Evolutionary conservation across 1,140 invertebrate species (phyloP), one percentile per base, ranked within the genome.

Genomic region (Notospermus geniculatus): DNA sequence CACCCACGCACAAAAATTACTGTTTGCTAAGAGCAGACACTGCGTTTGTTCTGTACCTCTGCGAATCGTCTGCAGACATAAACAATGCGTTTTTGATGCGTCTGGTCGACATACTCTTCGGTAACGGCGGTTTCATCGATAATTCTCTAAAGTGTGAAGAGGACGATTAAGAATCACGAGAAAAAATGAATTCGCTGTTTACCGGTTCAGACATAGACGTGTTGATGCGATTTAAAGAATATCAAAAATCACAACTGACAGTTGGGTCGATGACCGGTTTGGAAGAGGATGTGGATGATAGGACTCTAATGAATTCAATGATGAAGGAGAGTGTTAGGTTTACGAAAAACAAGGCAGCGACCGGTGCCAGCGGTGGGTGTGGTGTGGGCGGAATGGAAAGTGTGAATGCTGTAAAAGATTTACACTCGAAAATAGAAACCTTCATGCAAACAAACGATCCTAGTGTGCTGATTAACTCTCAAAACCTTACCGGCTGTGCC

Each of bases 221-320:
- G 46, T 50, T 50, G 46, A 50, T 50, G 46, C 46, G 46, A 50
- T 50, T 50, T n/a, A 50, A 50, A n/a, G 46, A 50, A 50, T 50
- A 50, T n/a, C 46, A 50, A n/a, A 50, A 50, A 50, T 50, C 46
- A n/a, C 46, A 50, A 50, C 4, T 50, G 46, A 50, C 46, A 7
- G 46, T 50, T 50, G 46, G 46, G 5, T 50, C 46, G n/a, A 50
- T 50, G 46, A 5, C 46, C 4, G 46, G 46, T 7, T 27, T 50
- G 4, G 46, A 50, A 50, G 46, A 50, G 25, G 46, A 50, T 50
- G 25, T 50, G 19, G 46, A 50, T n/a, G 46, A 50, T 27, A 50
- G 46, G 46, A 50, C 46, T 19, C 46, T 50, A 4, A 50, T 50
- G 46, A 50, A 50, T 50, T 50, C 46, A 7, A 50, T 50, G 46